These are phyloP conservation scores for Sebastes vulpes DNA, from an alignment of 2,797 vertebrate species.

Conservation along the genomic window DNA sequence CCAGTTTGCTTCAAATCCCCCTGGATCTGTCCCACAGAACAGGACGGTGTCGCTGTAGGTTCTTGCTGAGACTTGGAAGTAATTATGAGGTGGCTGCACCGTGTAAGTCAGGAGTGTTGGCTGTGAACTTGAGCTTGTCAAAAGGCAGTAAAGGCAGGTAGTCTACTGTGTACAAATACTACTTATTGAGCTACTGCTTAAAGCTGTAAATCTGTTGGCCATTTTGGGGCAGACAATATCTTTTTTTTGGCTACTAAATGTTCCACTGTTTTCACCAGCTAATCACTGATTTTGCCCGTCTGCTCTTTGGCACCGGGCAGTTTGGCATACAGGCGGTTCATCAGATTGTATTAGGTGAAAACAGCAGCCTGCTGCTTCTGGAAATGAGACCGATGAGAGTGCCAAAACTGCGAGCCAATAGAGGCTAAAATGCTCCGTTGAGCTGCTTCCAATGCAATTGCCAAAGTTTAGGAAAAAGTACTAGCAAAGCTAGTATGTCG, in stretches of 20 bases:
- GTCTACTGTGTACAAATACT: not conserved
- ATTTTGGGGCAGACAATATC: not conserved
- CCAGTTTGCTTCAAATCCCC: not conserved
- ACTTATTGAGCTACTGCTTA: not conserved
- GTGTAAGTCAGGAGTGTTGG: not conserved
- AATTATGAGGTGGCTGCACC: not conserved
- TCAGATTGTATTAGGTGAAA: not conserved
- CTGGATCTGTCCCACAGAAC: not conserved
- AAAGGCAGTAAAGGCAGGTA: not conserved
- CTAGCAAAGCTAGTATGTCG: not conserved
- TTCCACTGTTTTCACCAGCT: not conserved
- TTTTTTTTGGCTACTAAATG: not conserved
- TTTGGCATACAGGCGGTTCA: not conserved
- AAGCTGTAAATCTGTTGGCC: not conserved
- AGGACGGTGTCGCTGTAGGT: not conserved
- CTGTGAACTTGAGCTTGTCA: not conserved
- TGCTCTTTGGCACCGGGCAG: not conserved
- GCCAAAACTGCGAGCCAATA: not conserved
- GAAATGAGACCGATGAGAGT: not conserved
- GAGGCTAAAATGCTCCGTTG: not conserved
- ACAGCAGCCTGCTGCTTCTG: not conserved
- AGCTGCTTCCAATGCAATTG: not conserved
- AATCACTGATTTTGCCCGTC: not conserved
- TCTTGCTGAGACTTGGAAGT: not conserved
- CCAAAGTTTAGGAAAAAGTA: not conserved